A percentile compares a stretch with the other conserved stretches of the same genome.
Conservation (phyloP, 2,113 vertebrate genomes). For the Camelus dromedarius region DNA sequence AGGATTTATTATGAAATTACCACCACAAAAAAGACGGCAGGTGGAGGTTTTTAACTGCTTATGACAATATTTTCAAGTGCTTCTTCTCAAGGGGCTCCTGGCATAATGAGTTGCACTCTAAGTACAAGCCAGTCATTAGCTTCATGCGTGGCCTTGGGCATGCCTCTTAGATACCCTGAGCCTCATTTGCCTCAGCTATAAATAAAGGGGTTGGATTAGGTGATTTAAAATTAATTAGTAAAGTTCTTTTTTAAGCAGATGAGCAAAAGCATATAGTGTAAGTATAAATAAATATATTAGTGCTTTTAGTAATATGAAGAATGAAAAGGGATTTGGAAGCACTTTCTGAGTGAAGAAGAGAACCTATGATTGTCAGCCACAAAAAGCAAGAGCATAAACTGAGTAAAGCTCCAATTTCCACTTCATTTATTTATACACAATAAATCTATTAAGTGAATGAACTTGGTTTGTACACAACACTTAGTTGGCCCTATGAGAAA, state of each 20-base stretch:
- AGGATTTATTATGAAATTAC: slow-evolving; percentile 1
- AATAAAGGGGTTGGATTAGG: not conserved
- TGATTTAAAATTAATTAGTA: slow-evolving; percentile 37
- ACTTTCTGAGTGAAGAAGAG: not conserved
- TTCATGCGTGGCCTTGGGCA: not conserved
- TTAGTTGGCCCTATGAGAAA: not conserved
- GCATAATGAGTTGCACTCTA: not conserved
- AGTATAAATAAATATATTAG: not conserved
- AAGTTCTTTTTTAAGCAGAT: not conserved
- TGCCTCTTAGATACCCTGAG: not conserved
- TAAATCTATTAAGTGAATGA: slow-evolving; percentile 4
- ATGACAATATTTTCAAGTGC: not conserved
- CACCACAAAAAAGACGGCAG: slow-evolving; percentile 18
- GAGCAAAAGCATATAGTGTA: not conserved
- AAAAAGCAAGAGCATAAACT: not conserved
- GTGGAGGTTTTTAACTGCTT: slow-evolving; percentile 18
- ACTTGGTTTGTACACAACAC: not conserved
- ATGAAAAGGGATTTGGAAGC: not conserved
- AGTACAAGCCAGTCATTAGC: not conserved
- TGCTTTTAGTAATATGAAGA: not conserved
- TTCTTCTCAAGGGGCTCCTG: not conserved
- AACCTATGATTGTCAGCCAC: not conserved
- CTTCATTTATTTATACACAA: slow-evolving; percentile 13
- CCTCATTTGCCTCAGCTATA: not conserved
- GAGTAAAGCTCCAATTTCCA: not conserved